Evolutionary conservation across 1,140 invertebrate genomes (phyloP).

Genomic region (Bombus huntii): DNA sequence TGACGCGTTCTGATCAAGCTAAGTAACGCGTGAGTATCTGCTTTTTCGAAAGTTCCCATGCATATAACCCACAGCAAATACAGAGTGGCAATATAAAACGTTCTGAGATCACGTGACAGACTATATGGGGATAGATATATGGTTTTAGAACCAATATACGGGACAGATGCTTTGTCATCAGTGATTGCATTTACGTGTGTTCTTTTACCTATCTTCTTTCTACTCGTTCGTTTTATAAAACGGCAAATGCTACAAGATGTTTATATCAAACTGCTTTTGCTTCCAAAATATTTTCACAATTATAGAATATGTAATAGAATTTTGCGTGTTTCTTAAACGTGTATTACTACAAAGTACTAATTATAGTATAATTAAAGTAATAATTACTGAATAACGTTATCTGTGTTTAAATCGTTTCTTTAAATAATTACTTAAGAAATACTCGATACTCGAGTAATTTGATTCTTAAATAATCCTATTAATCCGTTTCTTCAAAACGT

Average conservation of each 20-base stretch:
- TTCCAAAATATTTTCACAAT: too few species aligned
- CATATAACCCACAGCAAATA: constrained; percentile 63
- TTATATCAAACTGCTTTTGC: too few species aligned
- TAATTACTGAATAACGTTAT: too few species aligned
- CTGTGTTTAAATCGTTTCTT: too few species aligned
- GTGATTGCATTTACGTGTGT: constrained; percentile 21
- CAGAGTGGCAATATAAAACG: constrained; percentile 57
- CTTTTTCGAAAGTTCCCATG: constrained; percentile 67
- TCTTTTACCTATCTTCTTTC: background rate
- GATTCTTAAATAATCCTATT: too few species aligned
- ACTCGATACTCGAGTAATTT: too few species aligned
- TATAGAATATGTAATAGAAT: too few species aligned
- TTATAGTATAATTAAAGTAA: too few species aligned
- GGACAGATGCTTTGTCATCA: constrained; percentile 69
- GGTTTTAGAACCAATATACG: constrained; percentile 68
- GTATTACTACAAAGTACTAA: too few species aligned
- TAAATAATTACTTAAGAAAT: too few species aligned
- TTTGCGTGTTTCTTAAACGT: too few species aligned
- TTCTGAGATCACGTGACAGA: constrained; percentile 63
- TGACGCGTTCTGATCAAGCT: constrained; percentile 11
- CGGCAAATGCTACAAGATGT: background rate
- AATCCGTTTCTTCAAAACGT: background rate
- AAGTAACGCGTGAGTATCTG: constrained; percentile 61
- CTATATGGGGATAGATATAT: constrained; percentile 62
- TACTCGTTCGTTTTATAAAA: background rate